These are phyloP conservation scores for Macrosiphum euphorbiae DNA, from an alignment of 2,888 invertebrate species.

Conservation along the genomic window DNA sequence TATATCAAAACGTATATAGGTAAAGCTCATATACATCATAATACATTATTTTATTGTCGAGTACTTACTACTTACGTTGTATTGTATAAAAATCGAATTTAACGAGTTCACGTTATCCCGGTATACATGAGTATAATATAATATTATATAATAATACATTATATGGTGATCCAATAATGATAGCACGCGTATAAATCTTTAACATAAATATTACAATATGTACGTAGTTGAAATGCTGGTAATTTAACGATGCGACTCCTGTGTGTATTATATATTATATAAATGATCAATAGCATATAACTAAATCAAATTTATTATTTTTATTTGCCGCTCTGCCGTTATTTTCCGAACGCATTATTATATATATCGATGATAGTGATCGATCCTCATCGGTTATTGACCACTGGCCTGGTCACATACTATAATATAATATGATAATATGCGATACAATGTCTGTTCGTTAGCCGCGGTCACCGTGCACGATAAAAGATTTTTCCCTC, in stretches of 20 bases:
- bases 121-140: background rate
- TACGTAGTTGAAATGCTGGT: background rate
- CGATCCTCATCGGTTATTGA: background rate
- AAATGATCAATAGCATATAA: background rate
- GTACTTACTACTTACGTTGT: background rate
- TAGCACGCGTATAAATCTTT: background rate
- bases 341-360: background rate
- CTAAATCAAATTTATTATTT: conserved; percentile 2
- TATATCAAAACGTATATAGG: background rate
- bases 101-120: background rate
- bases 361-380: background rate
- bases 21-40: background rate
- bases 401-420: background rate
- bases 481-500: conserved; percentile 23
- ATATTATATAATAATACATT: background rate
- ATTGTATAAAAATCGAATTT: conserved; percentile 27
- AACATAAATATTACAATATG: background rate
- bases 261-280: background rate
- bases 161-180: background rate
- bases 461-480: conserved; percentile 9
- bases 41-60: background rate
- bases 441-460: conserved; percentile 45
- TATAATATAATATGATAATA: background rate
- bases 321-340: background rate
- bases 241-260: background rate